Conservation (phyloP, 2,888 invertebrate genomes). For the Galeruca laticollis region DNA sequence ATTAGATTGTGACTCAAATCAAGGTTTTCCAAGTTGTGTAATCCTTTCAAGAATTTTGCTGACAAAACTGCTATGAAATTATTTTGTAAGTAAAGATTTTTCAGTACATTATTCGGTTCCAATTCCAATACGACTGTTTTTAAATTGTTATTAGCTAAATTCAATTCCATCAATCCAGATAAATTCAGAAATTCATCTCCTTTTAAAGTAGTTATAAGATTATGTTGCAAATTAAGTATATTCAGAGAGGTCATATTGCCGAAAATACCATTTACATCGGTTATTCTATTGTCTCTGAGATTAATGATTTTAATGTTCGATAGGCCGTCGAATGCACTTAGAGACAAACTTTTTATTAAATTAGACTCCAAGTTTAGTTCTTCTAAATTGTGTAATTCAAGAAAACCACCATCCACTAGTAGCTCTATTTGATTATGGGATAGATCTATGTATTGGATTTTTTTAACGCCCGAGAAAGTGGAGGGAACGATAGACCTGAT, state of each 20-base stretch:
- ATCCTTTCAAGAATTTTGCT: conserved; percentile 54
- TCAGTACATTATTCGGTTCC: conserved; percentile 50
- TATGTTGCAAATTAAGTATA: conserved; percentile 57
- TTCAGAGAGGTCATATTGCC: conserved; percentile 51
- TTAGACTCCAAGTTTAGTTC: conserved; percentile 57
- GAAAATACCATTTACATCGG: conserved; percentile 50
- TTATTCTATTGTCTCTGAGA: conserved; percentile 58
- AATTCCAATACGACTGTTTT: conserved; percentile 47
- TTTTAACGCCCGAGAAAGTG: conserved; percentile 62
- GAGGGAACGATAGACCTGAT: conserved; percentile 59
- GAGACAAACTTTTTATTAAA: conserved; percentile 55
- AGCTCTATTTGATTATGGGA: conserved; percentile 58
- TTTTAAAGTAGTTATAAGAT: conserved; percentile 53
- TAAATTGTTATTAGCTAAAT: conserved; percentile 57
- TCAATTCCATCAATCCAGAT: conserved; percentile 54
- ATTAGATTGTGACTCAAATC: conserved; percentile 59
- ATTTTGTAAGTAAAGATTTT: conserved; percentile 55
- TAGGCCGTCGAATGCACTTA: conserved; percentile 58
- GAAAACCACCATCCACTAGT: conserved; percentile 59
- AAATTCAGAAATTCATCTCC: conserved; percentile 57
- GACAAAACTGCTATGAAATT: conserved; percentile 57
- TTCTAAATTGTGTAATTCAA: conserved; percentile 58
- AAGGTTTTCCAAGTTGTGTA: conserved; percentile 57
- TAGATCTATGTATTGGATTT: conserved; percentile 59
- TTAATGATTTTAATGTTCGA: conserved; percentile 55